Evolutionary conservation across 2,113 vertebrate genomes (phyloP).

Genomic region (Poecile atricapillus): DNA sequence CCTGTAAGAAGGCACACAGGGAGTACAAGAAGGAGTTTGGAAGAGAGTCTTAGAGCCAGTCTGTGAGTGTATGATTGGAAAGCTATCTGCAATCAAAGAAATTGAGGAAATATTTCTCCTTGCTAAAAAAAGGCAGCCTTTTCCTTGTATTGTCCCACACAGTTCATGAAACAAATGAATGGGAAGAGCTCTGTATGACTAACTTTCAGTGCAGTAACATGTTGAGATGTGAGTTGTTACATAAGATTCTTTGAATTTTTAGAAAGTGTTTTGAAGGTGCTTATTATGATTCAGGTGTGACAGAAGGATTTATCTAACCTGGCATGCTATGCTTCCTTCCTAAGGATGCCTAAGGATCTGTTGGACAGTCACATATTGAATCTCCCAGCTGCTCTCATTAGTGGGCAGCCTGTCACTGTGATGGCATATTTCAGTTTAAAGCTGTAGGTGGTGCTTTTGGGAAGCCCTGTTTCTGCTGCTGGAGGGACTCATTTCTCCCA

Average conservation of each 20-base stretch:
- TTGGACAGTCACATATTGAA: neutral
- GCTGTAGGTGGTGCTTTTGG: neutral
- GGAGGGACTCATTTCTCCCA: neutral
- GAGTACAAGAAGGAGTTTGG: neutral
- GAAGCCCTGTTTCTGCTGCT: neutral
- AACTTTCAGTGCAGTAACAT: neutral
- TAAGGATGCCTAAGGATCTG: neutral
- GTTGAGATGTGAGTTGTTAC: neutral
- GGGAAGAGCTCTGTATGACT: neutral
- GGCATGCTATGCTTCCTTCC: neutral
- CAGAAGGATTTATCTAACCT: neutral
- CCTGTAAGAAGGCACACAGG: neutral
- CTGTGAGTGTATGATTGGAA: neutral
- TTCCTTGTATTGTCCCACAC: neutral
- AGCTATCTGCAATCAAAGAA: neutral
- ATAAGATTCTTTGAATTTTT: neutral
- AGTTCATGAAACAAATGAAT: neutral
- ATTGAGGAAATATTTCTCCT: neutral
- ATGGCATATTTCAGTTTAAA: neutral
- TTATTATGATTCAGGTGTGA: neutral
- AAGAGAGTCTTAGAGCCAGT: neutral
- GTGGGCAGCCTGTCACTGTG: neutral
- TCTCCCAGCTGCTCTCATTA: neutral
- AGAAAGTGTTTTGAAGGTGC: neutral
- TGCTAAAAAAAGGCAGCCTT: neutral